These are phyloP conservation scores for Habrosyne pyritoides DNA, from an alignment of 2,888 invertebrate species.

Conservation along the genomic window DNA sequence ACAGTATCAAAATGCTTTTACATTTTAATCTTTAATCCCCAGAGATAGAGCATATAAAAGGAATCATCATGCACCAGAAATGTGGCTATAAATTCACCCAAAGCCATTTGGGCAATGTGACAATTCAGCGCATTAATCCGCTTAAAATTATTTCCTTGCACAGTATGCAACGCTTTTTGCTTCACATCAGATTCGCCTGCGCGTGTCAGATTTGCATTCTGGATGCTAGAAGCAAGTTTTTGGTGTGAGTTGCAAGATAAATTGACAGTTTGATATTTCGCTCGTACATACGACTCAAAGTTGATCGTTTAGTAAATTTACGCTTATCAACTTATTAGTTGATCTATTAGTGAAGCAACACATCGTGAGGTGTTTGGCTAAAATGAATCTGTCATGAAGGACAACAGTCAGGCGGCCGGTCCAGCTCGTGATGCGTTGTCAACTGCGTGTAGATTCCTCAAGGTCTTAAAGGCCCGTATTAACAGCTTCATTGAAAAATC, in stretches of 20 bases:
- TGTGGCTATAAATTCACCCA: neutral
- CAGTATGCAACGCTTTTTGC: conserved; percentile 3
- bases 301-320: neutral
- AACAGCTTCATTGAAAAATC: too few relatives aligned
- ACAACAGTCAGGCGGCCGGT: too few relatives aligned
- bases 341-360: too few relatives aligned
- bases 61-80: neutral
- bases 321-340: too few relatives aligned
- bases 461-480: too few relatives aligned
- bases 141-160: neutral
- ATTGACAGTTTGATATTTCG: conserved; percentile 38
- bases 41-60: neutral
- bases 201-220: conserved; percentile 33
- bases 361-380: too few relatives aligned
- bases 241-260: conserved; percentile 21
- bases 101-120: neutral
- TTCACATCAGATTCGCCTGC: neutral
- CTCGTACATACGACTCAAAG: neutral
- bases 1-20: neutral
- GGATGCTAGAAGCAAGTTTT: conserved; percentile 25
- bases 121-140: conserved; percentile 3
- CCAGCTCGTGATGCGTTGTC: too few relatives aligned
- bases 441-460: too few relatives aligned
- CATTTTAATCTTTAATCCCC: neutral
- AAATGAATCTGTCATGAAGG: too few relatives aligned